Percentiles rank a stretch among this genome's conserved stretches.
phyloP scores from a whole-genome alignment of 2,888 invertebrate genomes.

The Steinernema hermaphroditum region DNA sequence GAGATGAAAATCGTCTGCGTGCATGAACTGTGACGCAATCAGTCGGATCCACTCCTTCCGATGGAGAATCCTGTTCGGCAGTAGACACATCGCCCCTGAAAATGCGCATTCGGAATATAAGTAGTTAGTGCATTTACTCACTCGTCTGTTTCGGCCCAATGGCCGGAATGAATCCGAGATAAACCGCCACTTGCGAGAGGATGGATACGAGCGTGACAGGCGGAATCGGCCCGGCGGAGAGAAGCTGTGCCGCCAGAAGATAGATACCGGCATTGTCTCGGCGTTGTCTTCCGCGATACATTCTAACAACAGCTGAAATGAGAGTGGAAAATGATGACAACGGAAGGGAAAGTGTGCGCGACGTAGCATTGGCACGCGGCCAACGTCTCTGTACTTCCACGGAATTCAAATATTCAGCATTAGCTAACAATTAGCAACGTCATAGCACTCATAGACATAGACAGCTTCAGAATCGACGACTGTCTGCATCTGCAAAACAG shows the following conservation, averaged over 20 bases:
- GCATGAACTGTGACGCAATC: constrained; percentile 72
- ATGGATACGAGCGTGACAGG: constrained; percentile 38
- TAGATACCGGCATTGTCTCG: constrained; percentile 36
- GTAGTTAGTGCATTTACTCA: constrained; percentile 20
- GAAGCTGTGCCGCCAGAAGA: constrained; percentile 38
- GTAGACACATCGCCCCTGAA: constrained; percentile 37
- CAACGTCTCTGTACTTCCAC: neutral
- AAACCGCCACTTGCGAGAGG: constrained; percentile 35
- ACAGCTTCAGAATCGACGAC: too few relatives aligned
- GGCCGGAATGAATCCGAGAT: constrained; percentile 38
- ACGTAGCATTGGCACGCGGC: constrained; percentile 11
- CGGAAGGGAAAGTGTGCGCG: neutral
- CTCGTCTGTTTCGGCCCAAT: constrained; percentile 36
- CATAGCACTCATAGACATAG: too few relatives aligned
- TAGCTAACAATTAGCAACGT: too few relatives aligned
- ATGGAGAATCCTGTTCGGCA: constrained; percentile 34
- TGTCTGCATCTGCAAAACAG: too few relatives aligned
- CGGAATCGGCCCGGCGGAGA: constrained; percentile 39
- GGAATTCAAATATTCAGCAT: neutral
- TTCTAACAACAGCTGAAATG: neutral
- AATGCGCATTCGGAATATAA: neutral
- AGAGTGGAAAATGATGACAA: neutral
- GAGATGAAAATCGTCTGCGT: constrained; percentile 74
- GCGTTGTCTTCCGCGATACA: constrained; percentile 32
- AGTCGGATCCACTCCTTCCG: constrained; percentile 69